Evolutionary conservation across 1,140 invertebrate species (phyloP).

Genomic region (Conus ventricosus): DNA sequence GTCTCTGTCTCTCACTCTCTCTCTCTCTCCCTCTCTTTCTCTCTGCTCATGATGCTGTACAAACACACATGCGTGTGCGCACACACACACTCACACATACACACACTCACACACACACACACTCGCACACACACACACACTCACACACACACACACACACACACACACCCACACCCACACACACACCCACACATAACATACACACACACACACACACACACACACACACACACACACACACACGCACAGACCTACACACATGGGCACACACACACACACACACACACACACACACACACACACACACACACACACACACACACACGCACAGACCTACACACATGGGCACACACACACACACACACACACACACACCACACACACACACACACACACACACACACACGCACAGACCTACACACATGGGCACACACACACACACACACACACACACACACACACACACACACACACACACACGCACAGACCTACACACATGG

Average conservation of each 20-base stretch:
- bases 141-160: slow-evolving; percentile 14
- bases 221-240: slow-evolving; percentile 5
- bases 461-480: not conserved
- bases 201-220: not conserved
- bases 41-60: not conserved
- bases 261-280: too few species aligned
- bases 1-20: not conserved
- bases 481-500: not conserved
- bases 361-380: slow-evolving; percentile 16
- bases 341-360: not conserved
- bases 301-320: slow-evolving; percentile 5
- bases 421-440: too few species aligned
- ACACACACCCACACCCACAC: not conserved
- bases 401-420: too few species aligned
- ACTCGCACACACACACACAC: not conserved
- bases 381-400: slow-evolving; percentile 19
- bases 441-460: not conserved
- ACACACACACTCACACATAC: not conserved
- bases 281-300: not conserved
- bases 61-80: not conserved
- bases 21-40: not conserved
- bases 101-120: not conserved
- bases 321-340: not conserved
- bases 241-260: too few species aligned
- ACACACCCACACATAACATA: too few species aligned